Conservation (phyloP, 2,888 invertebrate genomes). For the Hemicrepidius hirtus region DNA sequence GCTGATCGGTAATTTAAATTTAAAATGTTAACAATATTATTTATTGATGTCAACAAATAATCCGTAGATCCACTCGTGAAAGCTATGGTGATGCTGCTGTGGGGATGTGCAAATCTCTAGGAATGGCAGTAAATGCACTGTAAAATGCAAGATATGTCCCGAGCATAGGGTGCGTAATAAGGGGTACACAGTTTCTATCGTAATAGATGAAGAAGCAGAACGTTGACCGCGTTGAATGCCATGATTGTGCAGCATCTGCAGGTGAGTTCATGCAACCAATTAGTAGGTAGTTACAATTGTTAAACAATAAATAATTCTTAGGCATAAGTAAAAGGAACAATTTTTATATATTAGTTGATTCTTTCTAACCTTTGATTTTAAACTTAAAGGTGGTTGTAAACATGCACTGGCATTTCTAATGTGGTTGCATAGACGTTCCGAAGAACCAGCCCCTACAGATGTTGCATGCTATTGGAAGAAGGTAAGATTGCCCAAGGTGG, state of each 20-base stretch:
- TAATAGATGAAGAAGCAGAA: not conserved
- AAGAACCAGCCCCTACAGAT: slow-evolving; percentile 19
- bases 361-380: too few species aligned
- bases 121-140: not conserved
- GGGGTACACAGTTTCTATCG: not conserved
- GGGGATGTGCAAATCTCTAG: not conserved
- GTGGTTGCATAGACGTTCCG: slow-evolving; percentile 18
- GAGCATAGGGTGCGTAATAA: not conserved
- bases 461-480: slow-evolving; percentile 28
- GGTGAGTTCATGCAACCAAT: not conserved
- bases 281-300: not conserved
- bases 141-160: not conserved
- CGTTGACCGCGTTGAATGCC: not conserved
- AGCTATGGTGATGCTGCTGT: slow-evolving; percentile 4
- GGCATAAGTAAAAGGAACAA: too few species aligned
- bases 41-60: not conserved
- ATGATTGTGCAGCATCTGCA: not conserved
- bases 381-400: slow-evolving; percentile 27
- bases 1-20: not conserved
- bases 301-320: too few species aligned
- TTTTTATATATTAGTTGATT: too few species aligned
- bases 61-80: not conserved
- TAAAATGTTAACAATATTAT: not conserved
- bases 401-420: slow-evolving; percentile 30
- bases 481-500: not conserved